Conservation (phyloP, 2,888 invertebrate genomes). For the Cryptophagus acutangulus region DNA sequence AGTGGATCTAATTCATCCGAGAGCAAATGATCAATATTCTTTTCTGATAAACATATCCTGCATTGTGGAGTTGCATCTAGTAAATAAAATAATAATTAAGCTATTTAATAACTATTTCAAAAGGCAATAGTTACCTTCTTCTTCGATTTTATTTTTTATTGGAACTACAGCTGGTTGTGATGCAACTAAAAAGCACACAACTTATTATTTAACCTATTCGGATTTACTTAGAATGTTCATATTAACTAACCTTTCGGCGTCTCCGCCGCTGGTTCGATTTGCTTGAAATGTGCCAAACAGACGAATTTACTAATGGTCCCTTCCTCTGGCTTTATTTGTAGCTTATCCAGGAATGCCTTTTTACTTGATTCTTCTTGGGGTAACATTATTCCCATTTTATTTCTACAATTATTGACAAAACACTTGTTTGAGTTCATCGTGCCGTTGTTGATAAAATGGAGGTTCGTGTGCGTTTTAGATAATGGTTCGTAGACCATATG, state of each 20-base stretch:
- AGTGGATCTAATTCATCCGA: slow-evolving; percentile 14
- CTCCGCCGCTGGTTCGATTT: too few relatives aligned
- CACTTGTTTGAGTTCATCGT: slow-evolving; percentile 28
- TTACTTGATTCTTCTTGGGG: slow-evolving; percentile 32
- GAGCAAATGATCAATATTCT: slow-evolving; percentile 4
- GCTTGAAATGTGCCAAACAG: slow-evolving; percentile 39
- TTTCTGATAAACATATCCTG: slow-evolving; percentile 16
- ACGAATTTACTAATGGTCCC: slow-evolving; percentile 31
- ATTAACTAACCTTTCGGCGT: too few relatives aligned
- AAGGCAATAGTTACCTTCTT: background rate
- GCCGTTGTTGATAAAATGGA: too few relatives aligned
- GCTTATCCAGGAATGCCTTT: slow-evolving; percentile 33
- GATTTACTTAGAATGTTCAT: too few relatives aligned
- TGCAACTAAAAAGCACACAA: too few relatives aligned
- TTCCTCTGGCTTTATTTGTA: slow-evolving; percentile 26
- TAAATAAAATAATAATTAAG: slow-evolving; percentile 1
- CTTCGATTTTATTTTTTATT: slow-evolving; percentile 1
- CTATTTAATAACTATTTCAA: slow-evolving; percentile 7
- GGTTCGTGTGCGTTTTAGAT: slow-evolving; percentile 19
- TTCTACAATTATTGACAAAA: slow-evolving; percentile 40
- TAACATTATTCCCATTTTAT: slow-evolving; percentile 36
- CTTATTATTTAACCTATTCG: too few relatives aligned
- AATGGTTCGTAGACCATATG: slow-evolving; percentile 23
- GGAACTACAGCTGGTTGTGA: slow-evolving; percentile 4
- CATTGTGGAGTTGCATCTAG: slow-evolving; percentile 10